Conservation (phyloP, 2,797 vertebrate species). For the Lophotriccus pileatus region DNA sequence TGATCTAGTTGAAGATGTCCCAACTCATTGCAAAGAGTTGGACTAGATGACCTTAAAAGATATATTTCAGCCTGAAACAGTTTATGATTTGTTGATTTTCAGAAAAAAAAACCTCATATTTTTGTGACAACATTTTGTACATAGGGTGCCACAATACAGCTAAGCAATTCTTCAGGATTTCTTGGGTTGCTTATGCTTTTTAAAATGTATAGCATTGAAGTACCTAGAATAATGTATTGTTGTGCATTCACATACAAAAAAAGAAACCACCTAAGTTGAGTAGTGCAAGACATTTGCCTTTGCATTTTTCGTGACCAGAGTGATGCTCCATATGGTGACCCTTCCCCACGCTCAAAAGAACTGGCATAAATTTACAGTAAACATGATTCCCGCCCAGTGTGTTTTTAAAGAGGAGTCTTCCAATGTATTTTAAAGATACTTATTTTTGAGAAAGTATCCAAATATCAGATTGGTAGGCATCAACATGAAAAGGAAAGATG, state of each 20-base stretch:
- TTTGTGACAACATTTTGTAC: background rate
- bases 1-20: background rate
- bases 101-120: background rate
- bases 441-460: background rate
- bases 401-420: background rate
- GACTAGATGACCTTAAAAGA: background rate
- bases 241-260: background rate
- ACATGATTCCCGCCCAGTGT: background rate
- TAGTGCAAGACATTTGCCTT: background rate
- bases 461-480: background rate
- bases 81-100: background rate
- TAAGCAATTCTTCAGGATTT: background rate
- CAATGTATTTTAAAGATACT: background rate
- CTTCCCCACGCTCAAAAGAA: background rate
- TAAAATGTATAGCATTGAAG: background rate
- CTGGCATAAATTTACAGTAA: background rate
- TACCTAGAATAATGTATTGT: background rate
- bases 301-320: background rate
- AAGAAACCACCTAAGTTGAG: background rate
- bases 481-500: background rate
- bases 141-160: background rate
- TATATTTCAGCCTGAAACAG: background rate
- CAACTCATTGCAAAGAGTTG: fast-evolving
- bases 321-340: background rate
- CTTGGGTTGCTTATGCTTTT: background rate